Base-by-base conservation (phyloP, 2,888 invertebrate genomes). In the Stenolophus ochropezus region DNA sequence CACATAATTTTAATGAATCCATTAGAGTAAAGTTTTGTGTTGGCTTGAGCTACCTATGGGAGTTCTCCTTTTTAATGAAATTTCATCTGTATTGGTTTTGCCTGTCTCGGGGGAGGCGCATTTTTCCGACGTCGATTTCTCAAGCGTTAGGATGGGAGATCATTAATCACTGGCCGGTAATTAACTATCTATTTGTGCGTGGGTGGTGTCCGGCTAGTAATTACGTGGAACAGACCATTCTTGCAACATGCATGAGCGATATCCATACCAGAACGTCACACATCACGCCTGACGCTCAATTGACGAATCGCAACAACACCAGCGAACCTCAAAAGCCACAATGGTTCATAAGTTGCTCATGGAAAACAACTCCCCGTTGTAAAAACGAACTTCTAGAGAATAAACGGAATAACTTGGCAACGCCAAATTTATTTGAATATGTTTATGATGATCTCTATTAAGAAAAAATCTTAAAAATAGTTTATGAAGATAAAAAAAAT, bases 191-290 rank as follows among this genome's bases (percentile, higher is more conserved):
- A 61, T 61, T 61, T 61, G 23, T 61, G 61, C 23, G 20, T 25
- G 61, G 23, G 61, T 61, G 61, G 11, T 21, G 56, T 56, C 20
- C 61, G 11, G 61, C 21, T 61, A 25, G 61, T 61, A 61, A 61
- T 61, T 61, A 61, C 61, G 25, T 25, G 25, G 61, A 61, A 61
- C 61, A 61, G 23, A 61, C 61, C n/a, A 61, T 61, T 61, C 61
- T 61, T 61, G 61, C 61, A 61, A 25, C 25, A 61, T 61, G 61
- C 61, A 61, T 61, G 25, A 61, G n/a, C 25, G 61, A 61, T 25
- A 61, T 61, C 25, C 61, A 61, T 61, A 61, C n/a, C 14, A n/a
- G n/a, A n/a, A n/a, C n/a, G n/a, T n/a, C 61, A 23, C 61, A 61
- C 61, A 61, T 61, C 23, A 61, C 6, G 33, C 61, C 23, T 61